These are phyloP conservation scores for Pelobates cultripes DNA, from an alignment of 2,797 vertebrate genomes.

Conservation along the genomic window DNA sequence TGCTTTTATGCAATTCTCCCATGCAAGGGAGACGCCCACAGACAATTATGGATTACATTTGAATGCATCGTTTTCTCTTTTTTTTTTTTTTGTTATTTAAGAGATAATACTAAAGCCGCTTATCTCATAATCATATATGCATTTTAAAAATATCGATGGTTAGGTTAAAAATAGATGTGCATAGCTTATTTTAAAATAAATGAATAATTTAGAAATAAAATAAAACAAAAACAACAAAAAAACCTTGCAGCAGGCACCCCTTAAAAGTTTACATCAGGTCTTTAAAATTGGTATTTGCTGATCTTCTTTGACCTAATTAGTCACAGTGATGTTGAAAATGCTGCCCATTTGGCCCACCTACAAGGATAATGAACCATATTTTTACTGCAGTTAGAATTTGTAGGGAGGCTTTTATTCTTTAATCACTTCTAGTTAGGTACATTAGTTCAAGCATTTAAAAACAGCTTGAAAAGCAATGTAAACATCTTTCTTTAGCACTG, in stretches of 20 bases:
- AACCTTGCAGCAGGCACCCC: background rate
- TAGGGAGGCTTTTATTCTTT: constrained; percentile 20
- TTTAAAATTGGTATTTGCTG: constrained; percentile 8
- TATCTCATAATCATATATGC: too few relatives aligned
- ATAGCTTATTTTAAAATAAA: too few relatives aligned
- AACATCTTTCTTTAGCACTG: constrained; percentile 32
- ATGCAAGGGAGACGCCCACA: too few relatives aligned
- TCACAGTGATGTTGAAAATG: constrained; percentile 26
- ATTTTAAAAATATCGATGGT: too few relatives aligned
- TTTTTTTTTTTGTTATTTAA: too few relatives aligned
- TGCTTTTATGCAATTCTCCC: too few relatives aligned
- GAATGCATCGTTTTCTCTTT: too few relatives aligned
- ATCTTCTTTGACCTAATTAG: constrained; percentile 46
- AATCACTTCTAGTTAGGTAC: constrained; percentile 26
- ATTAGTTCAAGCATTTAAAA: constrained; percentile 40
- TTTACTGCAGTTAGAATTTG: constrained; percentile 35
- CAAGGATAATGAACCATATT: constrained; percentile 47
- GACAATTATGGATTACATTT: too few relatives aligned
- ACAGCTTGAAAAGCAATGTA: constrained; percentile 31
- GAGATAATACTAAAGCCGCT: too few relatives aligned
- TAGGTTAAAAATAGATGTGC: too few relatives aligned
- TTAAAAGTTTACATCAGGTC: background rate
- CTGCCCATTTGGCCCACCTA: constrained; percentile 47
- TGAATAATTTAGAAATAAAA: too few relatives aligned
- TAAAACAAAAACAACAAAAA: too few relatives aligned